Conservation (phyloP, 92 coral and sea anemone species). For the Phenganax subtilis region DNA sequence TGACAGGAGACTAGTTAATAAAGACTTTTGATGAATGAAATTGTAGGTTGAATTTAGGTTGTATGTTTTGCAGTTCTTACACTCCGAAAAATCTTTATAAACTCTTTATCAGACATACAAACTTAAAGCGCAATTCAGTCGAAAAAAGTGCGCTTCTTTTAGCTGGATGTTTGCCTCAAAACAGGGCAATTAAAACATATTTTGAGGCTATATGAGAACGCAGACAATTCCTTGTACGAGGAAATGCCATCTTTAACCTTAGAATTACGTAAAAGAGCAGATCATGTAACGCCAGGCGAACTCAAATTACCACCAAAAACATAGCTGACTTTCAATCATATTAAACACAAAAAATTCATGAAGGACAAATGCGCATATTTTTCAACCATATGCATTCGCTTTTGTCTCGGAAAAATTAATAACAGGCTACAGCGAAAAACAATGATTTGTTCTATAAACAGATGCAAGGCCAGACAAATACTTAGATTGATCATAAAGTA, state of each 20-base stretch:
- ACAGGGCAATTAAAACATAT: background rate
- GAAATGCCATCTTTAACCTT: background rate
- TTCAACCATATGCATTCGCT: background rate
- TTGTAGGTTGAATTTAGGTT: background rate
- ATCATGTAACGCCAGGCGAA: background rate
- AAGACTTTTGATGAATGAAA: constrained; percentile 10
- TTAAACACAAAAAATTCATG: no score
- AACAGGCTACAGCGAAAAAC: background rate
- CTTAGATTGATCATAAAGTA: background rate
- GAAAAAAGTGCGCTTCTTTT: background rate
- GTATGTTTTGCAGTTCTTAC: background rate
- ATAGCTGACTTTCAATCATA: no score
- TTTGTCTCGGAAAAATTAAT: background rate
- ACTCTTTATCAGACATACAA: background rate
- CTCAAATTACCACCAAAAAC: background rate
- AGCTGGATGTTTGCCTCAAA: background rate
- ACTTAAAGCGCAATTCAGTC: background rate
- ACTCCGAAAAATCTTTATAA: background rate
- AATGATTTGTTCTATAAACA: background rate
- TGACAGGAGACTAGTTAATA: background rate
- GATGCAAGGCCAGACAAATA: background rate
- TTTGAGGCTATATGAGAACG: background rate
- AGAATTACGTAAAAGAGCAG: background rate
- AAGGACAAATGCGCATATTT: background rate
- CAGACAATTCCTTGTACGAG: background rate